A percentile compares a stretch with the other conserved stretches of the same genome.
These are phyloP conservation scores for Maconellicoccus hirsutus DNA, from an alignment of 1,140 invertebrate species.

Conservation along the genomic window DNA sequence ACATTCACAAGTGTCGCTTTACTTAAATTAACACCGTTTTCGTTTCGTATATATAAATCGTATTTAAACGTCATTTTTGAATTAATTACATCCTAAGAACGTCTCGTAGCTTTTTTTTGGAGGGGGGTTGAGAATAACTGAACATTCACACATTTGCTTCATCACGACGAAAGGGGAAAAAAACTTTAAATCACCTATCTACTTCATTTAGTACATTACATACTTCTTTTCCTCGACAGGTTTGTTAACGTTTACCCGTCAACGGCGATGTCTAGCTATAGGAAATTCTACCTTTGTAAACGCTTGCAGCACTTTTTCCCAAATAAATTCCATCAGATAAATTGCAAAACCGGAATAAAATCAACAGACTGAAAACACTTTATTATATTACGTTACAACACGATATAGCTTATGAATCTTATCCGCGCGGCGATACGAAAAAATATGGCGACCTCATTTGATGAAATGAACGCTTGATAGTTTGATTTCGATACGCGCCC, in stretches of 20 bases:
- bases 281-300: not conserved
- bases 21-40: too few relatives aligned
- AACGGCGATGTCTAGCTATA: not conserved
- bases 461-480: slow-evolving; percentile 1
- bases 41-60: too few relatives aligned
- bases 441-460: slow-evolving; percentile 7
- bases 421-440: not conserved
- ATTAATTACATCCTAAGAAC: too few relatives aligned
- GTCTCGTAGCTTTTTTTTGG: too few relatives aligned
- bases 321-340: slow-evolving; percentile 6
- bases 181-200: not conserved
- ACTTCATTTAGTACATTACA: not conserved
- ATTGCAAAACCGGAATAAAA: slow-evolving; percentile 1
- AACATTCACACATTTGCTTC: too few relatives aligned
- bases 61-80: too few relatives aligned
- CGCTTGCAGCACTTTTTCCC: not conserved
- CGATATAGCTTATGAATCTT: not conserved
- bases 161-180: too few relatives aligned
- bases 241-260: not conserved
- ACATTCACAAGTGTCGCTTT: too few relatives aligned
- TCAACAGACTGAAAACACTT: slow-evolving; percentile 8
- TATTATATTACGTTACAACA: not conserved
- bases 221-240: not conserved
- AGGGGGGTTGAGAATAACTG: too few relatives aligned
- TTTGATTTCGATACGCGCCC: slow-evolving; percentile 7